phyloP scores from a whole-genome alignment of 1,140 invertebrate species.

The Apolygus lucorum region DNA sequence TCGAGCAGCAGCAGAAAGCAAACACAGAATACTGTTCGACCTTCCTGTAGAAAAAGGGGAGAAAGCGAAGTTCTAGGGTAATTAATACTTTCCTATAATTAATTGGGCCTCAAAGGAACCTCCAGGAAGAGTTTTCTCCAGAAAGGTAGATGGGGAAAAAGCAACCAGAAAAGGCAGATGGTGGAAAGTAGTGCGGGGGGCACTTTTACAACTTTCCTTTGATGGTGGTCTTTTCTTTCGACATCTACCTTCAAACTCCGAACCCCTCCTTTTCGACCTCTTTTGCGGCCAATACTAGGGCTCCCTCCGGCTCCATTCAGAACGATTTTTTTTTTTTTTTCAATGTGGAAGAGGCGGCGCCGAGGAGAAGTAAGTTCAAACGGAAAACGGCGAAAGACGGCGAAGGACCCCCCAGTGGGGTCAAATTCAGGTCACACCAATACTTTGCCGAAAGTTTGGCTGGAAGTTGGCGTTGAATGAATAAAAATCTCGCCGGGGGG shows the following conservation, averaged over 20 bases:
- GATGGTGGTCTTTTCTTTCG: conserved; percentile 5
- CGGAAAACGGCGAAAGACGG: neutral
- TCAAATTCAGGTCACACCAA: conserved; percentile 15
- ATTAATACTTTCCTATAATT: conserved; percentile 17
- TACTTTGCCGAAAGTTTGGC: neutral
- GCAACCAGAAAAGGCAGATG: neutral
- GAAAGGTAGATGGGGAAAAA: neutral
- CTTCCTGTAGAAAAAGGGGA: neutral
- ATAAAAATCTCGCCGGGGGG: conserved; percentile 4
- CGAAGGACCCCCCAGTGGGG: neutral
- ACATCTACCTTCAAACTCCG: conserved; percentile 10
- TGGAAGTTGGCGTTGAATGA: neutral
- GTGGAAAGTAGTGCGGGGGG: neutral
- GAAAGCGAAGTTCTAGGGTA: neutral
- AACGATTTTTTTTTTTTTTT: neutral
- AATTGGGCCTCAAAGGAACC: conserved; percentile 1
- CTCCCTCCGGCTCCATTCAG: neutral
- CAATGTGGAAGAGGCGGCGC: neutral
- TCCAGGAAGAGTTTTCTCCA: neutral
- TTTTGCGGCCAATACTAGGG: conserved; percentile 5
- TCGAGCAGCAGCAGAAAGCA: neutral
- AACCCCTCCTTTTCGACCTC: neutral
- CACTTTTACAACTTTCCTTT: conserved; percentile 12
- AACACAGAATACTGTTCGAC: neutral
- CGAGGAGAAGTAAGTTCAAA: neutral